A percentile compares a stretch with the other conserved stretches of the same genome.
Evolutionary conservation across 2,113 vertebrate species (phyloP).

Genomic region (Phyllopteryx taeniolatus): DNA sequence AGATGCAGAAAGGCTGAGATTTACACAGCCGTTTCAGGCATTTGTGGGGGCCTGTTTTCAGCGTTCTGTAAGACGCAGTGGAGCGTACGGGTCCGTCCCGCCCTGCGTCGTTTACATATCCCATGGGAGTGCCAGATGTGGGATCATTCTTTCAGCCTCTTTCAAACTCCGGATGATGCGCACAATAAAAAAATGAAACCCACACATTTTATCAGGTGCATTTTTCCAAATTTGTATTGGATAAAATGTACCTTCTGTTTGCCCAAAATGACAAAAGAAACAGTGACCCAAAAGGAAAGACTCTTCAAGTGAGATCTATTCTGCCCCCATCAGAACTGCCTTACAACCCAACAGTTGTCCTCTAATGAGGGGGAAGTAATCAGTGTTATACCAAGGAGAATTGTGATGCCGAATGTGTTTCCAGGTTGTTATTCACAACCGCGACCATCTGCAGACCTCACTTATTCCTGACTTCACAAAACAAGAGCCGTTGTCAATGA

Average conservation of each 20-base stretch:
- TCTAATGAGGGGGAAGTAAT: constrained; percentile 78
- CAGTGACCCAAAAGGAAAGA: constrained; percentile 20
- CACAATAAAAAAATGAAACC: background rate
- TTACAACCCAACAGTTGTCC: constrained; percentile 61
- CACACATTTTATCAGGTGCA: constrained; percentile 2
- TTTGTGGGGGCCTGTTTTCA: constrained; percentile 51
- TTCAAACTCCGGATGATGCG: constrained; percentile 29
- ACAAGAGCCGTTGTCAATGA: constrained; percentile 51
- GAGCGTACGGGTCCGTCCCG: constrained; percentile 57
- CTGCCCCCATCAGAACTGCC: constrained; percentile 40
- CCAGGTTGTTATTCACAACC: constrained; percentile 73
- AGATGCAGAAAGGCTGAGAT: constrained; percentile 41
- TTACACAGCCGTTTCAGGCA: constrained; percentile 54
- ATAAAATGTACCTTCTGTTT: constrained; percentile 8
- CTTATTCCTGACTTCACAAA: constrained; percentile 60
- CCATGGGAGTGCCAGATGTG: constrained; percentile 71
- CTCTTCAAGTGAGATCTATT: constrained; percentile 30
- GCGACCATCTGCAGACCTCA: constrained; percentile 48
- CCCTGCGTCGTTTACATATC: constrained; percentile 64
- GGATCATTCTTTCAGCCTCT: constrained; percentile 61
- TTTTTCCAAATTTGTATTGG: background rate
- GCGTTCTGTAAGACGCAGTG: constrained; percentile 60
- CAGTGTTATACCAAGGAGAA: constrained; percentile 58
- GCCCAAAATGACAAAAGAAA: constrained; percentile 18
- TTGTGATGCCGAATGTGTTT: constrained; percentile 71